These are phyloP conservation scores for Steinernema khuongi DNA, from an alignment of 1,140 invertebrate genomes.

Conservation along the genomic window DNA sequence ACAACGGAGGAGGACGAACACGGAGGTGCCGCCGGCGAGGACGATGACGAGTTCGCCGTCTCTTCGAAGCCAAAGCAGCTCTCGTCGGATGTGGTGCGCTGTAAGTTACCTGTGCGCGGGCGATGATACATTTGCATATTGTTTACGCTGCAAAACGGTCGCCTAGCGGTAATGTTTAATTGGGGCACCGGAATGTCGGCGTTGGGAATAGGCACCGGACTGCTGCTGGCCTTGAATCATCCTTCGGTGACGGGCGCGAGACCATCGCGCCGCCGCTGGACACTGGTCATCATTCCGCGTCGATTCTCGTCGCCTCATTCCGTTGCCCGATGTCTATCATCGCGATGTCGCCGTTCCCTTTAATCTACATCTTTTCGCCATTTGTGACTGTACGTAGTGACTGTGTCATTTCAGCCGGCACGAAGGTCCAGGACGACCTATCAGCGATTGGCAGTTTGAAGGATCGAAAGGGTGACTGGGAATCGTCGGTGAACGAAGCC, in stretches of 20 bases:
- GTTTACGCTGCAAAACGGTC: constrained; percentile 5
- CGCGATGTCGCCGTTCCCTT: constrained; percentile 12
- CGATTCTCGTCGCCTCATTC: constrained; percentile 16
- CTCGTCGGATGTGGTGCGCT: constrained; percentile 46
- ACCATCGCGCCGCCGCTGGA: not conserved
- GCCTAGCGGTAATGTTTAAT: constrained; percentile 23
- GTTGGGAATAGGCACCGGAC: not conserved
- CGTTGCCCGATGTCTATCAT: constrained; percentile 21
- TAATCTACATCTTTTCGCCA: constrained; percentile 12
- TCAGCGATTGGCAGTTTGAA: constrained; percentile 42
- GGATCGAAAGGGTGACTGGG: constrained; percentile 54
- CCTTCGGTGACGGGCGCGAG: not conserved
- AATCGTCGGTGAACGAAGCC: constrained; percentile 47
- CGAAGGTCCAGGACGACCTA: constrained; percentile 50
- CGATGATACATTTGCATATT: not conserved
- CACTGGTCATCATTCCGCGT: not conserved
- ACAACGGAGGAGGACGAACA: constrained; percentile 39
- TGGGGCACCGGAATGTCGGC: constrained; percentile 11
- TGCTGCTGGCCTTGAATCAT: not conserved
- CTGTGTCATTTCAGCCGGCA: constrained; percentile 43
- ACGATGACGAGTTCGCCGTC: constrained; percentile 55
- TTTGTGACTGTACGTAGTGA: constrained; percentile 22
- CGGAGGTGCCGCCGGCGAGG: constrained; percentile 32
- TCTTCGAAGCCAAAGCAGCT: constrained; percentile 53
- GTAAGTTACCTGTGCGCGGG: constrained; percentile 35